Evolutionary conservation across 1,140 invertebrate genomes (phyloP).

Genomic region (Euschistus heros): DNA sequence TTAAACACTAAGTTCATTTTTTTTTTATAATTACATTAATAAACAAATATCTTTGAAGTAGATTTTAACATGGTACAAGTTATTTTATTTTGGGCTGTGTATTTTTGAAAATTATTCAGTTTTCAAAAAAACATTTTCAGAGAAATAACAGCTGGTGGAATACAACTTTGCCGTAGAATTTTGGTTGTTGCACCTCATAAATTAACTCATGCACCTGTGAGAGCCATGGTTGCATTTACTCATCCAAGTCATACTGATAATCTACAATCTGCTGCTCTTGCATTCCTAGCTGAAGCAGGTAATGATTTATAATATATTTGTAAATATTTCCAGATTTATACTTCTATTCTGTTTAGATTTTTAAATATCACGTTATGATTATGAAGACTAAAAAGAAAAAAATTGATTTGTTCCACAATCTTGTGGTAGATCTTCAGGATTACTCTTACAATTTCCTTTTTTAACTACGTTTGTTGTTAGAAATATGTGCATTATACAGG

Average conservation of each 20-base stretch:
- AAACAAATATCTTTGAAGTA: no score
- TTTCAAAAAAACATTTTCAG: constrained; percentile 8
- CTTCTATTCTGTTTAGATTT: background rate
- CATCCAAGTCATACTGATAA: constrained; percentile 24
- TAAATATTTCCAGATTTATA: background rate
- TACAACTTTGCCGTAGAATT: constrained; percentile 23
- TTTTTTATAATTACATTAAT: no score
- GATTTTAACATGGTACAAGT: no score
- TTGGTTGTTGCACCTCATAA: constrained; percentile 20
- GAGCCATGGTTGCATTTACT: constrained; percentile 20
- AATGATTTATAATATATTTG: background rate
- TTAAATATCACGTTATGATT: no score
- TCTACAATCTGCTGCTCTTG: constrained; percentile 22
- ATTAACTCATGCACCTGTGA: constrained; percentile 22
- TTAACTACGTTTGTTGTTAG: no score
- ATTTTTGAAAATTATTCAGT: background rate
- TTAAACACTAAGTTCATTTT: no score
- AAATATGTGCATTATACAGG: no score
- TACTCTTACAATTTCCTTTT: no score
- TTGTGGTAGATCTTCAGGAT: no score
- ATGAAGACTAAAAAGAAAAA: no score
- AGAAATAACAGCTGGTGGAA: constrained; percentile 22
- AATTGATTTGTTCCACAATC: no score
- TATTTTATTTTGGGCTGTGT: no score
- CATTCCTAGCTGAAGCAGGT: constrained; percentile 26